Evolutionary conservation across 2,113 vertebrate genomes (phyloP), one percentile per base, ranked within the genome.

Genomic region (Isichthys henryi): DNA sequence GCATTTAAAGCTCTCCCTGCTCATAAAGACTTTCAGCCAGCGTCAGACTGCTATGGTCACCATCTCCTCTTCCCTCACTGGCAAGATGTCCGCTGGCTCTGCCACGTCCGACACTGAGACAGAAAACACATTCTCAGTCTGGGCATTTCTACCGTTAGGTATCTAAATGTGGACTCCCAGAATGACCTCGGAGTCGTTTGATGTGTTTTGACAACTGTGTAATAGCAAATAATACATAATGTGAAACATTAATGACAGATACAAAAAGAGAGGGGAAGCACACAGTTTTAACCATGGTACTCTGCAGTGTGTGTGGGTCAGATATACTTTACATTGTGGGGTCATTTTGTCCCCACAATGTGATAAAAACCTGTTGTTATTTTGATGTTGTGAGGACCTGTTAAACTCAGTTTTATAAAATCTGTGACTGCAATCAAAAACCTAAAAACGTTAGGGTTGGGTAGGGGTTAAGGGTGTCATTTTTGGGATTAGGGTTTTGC

Each of bases 31-130:
- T 46, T 49, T 35, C 23, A 10, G 23, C 52, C 74, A 19, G 31
- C 0, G 49, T 89, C 53, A 85, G 21, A 89, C 80, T 21, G 88
- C 52, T 62, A 56, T 31, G 50, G 93, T 53, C 88, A 35, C 86
- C 21, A 39, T 56, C 45, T 87, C 49, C 35, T 85, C 50, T 17
- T 86, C 53, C 2, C 43, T 66, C 50, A 2, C 80, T 31, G 82
- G 13, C 11, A n/a, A 48, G 50, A 17, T 7, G 0, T 11, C 53
- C 13, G 3, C 77, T 31, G 88, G n/a, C 21, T 89, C 88, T 15
- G 50, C 5, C 6, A 43, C 31, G 77, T 82, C 88, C 45, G 77
- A 39, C 74, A 58, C 86, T 39, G 86, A 88, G 9, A 86, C 50
- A 66, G 56, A 85, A 43, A 66, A 89, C 8, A 83, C 23, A 31